Evolutionary conservation across 1,140 invertebrate genomes (phyloP), one percentile per base, ranked within the genome.

Genomic region (Alviniconcha marisindica): DNA sequence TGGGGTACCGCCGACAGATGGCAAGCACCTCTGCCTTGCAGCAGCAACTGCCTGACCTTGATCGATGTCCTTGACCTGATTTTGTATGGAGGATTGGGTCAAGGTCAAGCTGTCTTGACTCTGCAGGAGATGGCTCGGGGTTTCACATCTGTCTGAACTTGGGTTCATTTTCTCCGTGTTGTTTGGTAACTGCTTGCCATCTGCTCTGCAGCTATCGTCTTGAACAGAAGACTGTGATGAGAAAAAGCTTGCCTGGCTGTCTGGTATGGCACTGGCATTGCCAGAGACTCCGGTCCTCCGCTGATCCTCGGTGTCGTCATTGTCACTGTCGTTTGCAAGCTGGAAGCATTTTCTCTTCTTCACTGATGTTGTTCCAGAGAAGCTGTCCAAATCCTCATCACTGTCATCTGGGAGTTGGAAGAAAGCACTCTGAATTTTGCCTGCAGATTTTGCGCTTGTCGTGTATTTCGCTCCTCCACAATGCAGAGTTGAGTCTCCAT

Each of bases 321-420:
- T n/a, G 18, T 60, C 77, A 5, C 51, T 36, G 33, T 60, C 56
- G 48, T 60, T 40, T 15, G 77, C 56, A 14, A 78, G 48, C 51
- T 78, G n/a, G 44, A 78, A 78, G 33, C 77, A 78, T 24, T 60
- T 78, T 40, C 77, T 78, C 33, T 54, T 60, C 33, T 38, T 60
- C 3, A 31, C n/a, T 40, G 31, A 31, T 3, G 63, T 24, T 33
- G n/a, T 18, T 31, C 31, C 24, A 24, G 40, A 40, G 69, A 71
- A 71, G 40, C 69, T 40, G 38, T 40, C 36, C 69, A 71, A 40
- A 15, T 71, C 69, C 1, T 71, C 69, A 5, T 71, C 69, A 40
- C 36, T 40, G 33, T 40, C 69, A 40, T 71, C 33, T 18, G 12
- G 63, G n/a, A 66, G 63, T 33, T 24, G 12, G 31, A 66, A 66